Percentiles rank a stretch among this genome's conserved stretches.
phyloP scores from a whole-genome alignment of 92 coral and sea anemone species.

The Plumapathes pennacea region DNA sequence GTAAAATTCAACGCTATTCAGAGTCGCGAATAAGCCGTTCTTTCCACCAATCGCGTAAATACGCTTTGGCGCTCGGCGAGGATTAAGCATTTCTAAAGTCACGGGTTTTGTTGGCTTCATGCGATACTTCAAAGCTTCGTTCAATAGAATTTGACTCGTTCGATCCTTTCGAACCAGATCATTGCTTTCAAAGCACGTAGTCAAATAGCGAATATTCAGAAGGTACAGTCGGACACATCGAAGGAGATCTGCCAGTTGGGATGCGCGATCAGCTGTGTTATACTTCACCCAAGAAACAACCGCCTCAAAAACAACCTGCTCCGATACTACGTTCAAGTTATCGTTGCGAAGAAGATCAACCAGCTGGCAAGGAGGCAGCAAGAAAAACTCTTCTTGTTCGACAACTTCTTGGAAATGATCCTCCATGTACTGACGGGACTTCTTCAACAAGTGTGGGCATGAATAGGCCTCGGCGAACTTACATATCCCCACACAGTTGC shows the following conservation, averaged over 20 bases:
- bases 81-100: constrained; percentile 38
- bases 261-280: constrained; percentile 55
- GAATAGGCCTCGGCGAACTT: constrained; percentile 87
- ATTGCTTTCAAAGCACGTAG: constrained; percentile 62
- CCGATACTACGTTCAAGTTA: constrained; percentile 81
- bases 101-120: constrained; percentile 50
- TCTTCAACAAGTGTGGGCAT: constrained; percentile 62
- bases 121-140: constrained; percentile 68
- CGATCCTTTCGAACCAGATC: constrained; percentile 74
- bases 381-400: constrained; percentile 73
- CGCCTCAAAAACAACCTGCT: constrained; percentile 82
- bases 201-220: constrained; percentile 63
- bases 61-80: constrained; percentile 70
- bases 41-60: constrained; percentile 89
- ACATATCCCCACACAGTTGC: constrained; percentile 80
- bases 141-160: constrained; percentile 59
- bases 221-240: constrained; percentile 69
- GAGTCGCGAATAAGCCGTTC: constrained; percentile 88
- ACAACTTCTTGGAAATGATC: constrained; percentile 76
- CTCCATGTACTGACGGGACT: constrained; percentile 62
- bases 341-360: constrained; percentile 71
- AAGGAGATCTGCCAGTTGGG: constrained; percentile 60
- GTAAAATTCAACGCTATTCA: constrained; percentile 78
- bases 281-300: constrained; percentile 77
- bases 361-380: constrained; percentile 54